These are phyloP conservation scores for Microctonus hyperodae DNA, from an alignment of 2,888 invertebrate species.

Conservation along the genomic window DNA sequence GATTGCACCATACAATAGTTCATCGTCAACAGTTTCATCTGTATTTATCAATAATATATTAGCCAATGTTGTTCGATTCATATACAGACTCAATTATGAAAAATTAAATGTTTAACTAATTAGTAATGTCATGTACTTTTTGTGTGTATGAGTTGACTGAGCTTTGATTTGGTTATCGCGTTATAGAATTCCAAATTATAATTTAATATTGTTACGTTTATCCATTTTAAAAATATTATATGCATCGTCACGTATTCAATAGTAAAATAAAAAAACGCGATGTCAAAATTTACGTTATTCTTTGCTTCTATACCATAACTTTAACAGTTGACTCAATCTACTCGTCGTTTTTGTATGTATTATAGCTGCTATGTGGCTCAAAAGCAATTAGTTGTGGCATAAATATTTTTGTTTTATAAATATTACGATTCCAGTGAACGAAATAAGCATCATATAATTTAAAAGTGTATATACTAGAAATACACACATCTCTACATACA, in stretches of 20 bases:
- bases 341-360: conserved; percentile 3
- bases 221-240: conserved; percentile 33
- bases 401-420: not conserved
- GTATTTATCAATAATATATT: not conserved
- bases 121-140: not conserved
- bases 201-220: conserved; percentile 21
- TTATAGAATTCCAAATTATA: not conserved
- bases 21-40: not conserved
- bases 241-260: conserved; percentile 29
- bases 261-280: not conserved
- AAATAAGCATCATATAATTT: not conserved
- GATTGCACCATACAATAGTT: not conserved
- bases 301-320: not conserved
- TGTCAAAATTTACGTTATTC: not conserved
- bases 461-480: not conserved
- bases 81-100: not conserved
- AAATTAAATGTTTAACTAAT: not conserved
- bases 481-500: not conserved
- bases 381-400: not conserved
- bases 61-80: not conserved
- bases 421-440: not conserved
- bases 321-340: not conserved
- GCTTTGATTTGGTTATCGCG: not conserved
- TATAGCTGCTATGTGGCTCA: conserved; percentile 19
- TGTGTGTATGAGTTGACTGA: not conserved